Conservation (phyloP, 2,113 vertebrate genomes). For the Nerophis ophidion region DNA sequence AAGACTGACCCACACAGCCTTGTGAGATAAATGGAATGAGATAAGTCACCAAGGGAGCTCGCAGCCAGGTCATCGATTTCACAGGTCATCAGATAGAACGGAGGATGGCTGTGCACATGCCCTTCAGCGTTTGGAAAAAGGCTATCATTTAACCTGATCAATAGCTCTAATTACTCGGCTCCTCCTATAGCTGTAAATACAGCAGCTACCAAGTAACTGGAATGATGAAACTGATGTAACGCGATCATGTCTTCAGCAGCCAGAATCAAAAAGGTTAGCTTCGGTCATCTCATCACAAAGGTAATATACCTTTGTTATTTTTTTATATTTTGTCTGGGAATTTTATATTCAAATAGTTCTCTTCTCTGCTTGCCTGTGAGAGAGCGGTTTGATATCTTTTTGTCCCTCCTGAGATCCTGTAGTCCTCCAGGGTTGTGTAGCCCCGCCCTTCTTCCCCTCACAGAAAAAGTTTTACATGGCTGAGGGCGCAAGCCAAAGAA, state of each 20-base stretch:
- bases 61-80: constrained; percentile 59
- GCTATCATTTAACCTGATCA: constrained; percentile 66
- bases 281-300: no score
- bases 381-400: no score
- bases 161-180: constrained; percentile 62
- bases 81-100: constrained; percentile 62
- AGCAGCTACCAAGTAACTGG: constrained; percentile 25
- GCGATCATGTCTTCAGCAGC: neutral
- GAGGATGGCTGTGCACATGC: constrained; percentile 59
- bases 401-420: no score
- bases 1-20: constrained; percentile 29
- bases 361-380: no score
- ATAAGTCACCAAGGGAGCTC: constrained; percentile 60
- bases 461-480: no score
- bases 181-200: constrained; percentile 45
- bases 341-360: no score
- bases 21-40: constrained; percentile 49
- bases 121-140: constrained; percentile 52
- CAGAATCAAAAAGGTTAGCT: no score
- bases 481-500: no score
- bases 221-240: constrained; percentile 25
- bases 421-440: no score
- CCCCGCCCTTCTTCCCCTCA: no score
- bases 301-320: no score
- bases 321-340: no score